phyloP scores from a whole-genome alignment of 2,888 invertebrate species.

The Philereme vetulata region DNA sequence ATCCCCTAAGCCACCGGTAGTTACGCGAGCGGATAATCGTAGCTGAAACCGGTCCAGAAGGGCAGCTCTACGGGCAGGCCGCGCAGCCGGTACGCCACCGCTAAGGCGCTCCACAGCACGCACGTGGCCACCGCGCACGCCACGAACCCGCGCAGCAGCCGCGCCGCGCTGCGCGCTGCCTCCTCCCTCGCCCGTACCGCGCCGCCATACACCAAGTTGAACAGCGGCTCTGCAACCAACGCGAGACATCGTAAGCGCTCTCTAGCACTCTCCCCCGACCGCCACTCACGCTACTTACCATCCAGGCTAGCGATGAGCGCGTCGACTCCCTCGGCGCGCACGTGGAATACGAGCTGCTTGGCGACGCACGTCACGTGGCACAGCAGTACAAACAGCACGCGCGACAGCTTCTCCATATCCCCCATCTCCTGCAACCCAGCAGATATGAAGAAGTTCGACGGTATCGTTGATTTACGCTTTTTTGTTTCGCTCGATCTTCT shows the following conservation, averaged over 20 bases:
- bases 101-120: slow-evolving; percentile 57
- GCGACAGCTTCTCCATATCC: slow-evolving; percentile 62
- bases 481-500: too few relatives aligned
- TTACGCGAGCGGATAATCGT: slow-evolving; percentile 28
- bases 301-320: slow-evolving; percentile 34
- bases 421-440: slow-evolving; percentile 49
- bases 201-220: slow-evolving; percentile 28
- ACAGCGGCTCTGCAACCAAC: slow-evolving; percentile 39
- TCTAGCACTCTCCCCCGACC: not conserved
- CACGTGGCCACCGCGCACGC: slow-evolving; percentile 61
- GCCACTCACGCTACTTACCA: slow-evolving; percentile 26
- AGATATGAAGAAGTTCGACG: too few relatives aligned
- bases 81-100: slow-evolving; percentile 44
- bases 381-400: slow-evolving; percentile 67
- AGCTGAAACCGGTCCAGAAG: slow-evolving; percentile 42
- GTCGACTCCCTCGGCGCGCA: slow-evolving; percentile 37
- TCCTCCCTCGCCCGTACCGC: slow-evolving; percentile 14
- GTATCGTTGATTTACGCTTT: too few relatives aligned
- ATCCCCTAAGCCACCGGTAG: not conserved
- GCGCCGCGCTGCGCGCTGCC: slow-evolving; percentile 36
- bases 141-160: slow-evolving; percentile 39
- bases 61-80: slow-evolving; percentile 50
- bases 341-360: slow-evolving; percentile 62
- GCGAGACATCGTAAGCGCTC: not conserved
- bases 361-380: slow-evolving; percentile 67